Evolutionary conservation across 2,888 invertebrate species (phyloP).

Genomic region (Apodemia mormo): DNA sequence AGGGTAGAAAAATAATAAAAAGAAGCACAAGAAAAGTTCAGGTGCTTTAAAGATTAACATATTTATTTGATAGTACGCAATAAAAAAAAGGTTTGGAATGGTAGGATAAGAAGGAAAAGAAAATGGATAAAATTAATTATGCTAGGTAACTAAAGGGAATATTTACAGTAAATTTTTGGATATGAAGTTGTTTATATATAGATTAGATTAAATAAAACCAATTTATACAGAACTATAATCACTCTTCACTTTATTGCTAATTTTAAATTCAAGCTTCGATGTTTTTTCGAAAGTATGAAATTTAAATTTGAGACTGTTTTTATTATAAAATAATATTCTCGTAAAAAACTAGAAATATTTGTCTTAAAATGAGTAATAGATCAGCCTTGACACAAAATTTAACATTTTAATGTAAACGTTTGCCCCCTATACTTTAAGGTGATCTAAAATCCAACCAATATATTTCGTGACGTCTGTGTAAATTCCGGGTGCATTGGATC

Average conservation of each 20-base stretch:
- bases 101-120: too few species aligned
- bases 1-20: too few species aligned
- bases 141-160: too few species aligned
- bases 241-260: neutral
- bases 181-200: too few species aligned
- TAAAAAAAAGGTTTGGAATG: too few species aligned
- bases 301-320: neutral
- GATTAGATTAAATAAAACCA: too few species aligned
- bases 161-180: too few species aligned
- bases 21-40: too few species aligned
- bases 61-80: too few species aligned
- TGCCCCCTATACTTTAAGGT: constrained; percentile 34
- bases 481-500: constrained; percentile 58
- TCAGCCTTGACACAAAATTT: neutral
- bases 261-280: neutral
- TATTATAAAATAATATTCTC: neutral
- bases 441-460: constrained; percentile 58
- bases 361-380: neutral
- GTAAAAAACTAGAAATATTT: neutral
- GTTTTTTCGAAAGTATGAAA: neutral
- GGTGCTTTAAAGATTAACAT: too few species aligned
- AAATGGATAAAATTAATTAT: too few species aligned
- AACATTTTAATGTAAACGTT: neutral
- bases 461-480: constrained; percentile 62
- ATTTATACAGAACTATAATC: too few species aligned